Evolutionary conservation across 30 jellyfish, hydroid and myxozoan genomes (phyloP).

Genomic region (Nemopilema nomurai): DNA sequence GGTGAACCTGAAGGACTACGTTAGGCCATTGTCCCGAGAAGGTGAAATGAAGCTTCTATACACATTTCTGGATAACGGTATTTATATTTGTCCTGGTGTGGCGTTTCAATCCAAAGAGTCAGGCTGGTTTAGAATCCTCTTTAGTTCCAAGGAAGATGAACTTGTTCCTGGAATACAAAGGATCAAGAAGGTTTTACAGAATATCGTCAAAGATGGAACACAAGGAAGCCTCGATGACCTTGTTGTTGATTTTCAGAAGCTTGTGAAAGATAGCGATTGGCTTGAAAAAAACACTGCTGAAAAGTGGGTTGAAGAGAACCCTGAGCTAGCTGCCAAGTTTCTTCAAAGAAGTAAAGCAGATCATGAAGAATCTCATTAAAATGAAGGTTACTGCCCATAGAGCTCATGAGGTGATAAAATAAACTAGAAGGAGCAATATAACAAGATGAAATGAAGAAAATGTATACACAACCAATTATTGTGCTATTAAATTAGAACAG

Average conservation of each 20-base stretch:
- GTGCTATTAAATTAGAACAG: too few species aligned
- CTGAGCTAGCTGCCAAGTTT: slow-evolving; percentile 67
- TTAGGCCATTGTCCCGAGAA: slow-evolving; percentile 30
- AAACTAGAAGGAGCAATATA: too few species aligned
- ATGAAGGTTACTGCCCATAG: too few species aligned
- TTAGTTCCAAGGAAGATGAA: slow-evolving; percentile 23
- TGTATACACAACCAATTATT: too few species aligned
- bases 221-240: slow-evolving; percentile 54
- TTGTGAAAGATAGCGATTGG: slow-evolving; percentile 69
- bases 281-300: slow-evolving; percentile 79
- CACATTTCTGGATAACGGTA: slow-evolving; percentile 48
- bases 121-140: slow-evolving; percentile 83
- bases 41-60: slow-evolving; percentile 66
- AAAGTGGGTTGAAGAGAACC: slow-evolving; percentile 81
- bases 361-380: neutral
- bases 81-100: slow-evolving; percentile 67
- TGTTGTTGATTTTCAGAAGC: slow-evolving; percentile 48
- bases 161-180: slow-evolving; percentile 46
- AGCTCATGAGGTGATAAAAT: too few species aligned
- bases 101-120: slow-evolving; percentile 67
- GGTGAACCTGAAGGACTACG: slow-evolving; percentile 51
- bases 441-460: too few species aligned
- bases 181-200: slow-evolving; percentile 23
- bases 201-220: neutral
- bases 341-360: slow-evolving; percentile 2